Evolutionary conservation across 2,113 vertebrate genomes (phyloP).

Genomic region (Arizona elegans): DNA sequence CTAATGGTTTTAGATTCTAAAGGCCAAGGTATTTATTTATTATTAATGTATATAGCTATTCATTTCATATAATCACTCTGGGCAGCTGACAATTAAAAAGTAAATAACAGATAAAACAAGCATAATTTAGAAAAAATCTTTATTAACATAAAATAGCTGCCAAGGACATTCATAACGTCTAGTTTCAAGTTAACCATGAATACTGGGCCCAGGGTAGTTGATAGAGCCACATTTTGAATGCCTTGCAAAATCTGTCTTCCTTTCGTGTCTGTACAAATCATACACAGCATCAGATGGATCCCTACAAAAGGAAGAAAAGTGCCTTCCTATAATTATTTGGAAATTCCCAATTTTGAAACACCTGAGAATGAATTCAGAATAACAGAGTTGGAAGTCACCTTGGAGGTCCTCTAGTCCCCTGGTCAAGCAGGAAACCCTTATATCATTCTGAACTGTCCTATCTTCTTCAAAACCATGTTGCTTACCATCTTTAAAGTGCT

Average conservation of each 20-base stretch:
- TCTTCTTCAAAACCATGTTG: not conserved
- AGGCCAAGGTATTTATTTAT: not conserved
- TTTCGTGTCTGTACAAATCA: not conserved
- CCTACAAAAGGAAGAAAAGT: not conserved
- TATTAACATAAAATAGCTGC: not conserved
- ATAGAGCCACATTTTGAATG: not conserved
- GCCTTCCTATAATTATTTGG: not conserved
- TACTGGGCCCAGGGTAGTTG: not conserved
- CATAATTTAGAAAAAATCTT: not conserved
- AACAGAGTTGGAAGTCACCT: not conserved
- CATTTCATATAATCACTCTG: not conserved
- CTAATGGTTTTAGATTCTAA: not conserved
- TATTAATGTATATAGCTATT: not conserved
- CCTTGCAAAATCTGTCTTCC: not conserved
- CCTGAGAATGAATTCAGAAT: not conserved
- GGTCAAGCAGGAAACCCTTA: not conserved
- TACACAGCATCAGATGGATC: not conserved
- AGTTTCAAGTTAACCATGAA: not conserved
- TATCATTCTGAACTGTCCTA: not conserved
- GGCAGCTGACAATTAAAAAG: not conserved
- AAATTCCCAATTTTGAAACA: not conserved
- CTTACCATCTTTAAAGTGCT: too few relatives aligned
- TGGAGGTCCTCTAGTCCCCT: not conserved
- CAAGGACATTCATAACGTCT: not conserved
- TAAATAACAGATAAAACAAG: not conserved